Evolutionary conservation across 2,797 vertebrate species (phyloP).

Genomic region (Muscicapa striata): DNA sequence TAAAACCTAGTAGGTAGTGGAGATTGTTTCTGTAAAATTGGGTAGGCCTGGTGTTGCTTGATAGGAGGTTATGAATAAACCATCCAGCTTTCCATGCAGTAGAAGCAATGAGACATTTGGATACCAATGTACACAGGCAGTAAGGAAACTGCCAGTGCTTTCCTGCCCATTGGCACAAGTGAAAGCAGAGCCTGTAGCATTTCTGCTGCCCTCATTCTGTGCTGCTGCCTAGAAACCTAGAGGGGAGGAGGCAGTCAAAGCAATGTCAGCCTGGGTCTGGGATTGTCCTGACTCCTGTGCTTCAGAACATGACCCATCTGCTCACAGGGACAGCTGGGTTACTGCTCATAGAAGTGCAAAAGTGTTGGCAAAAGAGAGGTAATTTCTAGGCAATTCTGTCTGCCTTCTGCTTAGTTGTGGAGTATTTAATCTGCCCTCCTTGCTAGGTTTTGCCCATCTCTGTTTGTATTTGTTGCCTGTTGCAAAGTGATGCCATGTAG

Average conservation of each 20-base stretch:
- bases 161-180: background rate
- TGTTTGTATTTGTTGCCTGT: background rate
- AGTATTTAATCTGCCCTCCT: background rate
- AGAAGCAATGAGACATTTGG: background rate
- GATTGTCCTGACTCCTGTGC: background rate
- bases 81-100: background rate
- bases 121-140: background rate
- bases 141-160: background rate
- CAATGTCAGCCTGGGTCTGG: background rate
- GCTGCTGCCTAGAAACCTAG: conserved; percentile 4
- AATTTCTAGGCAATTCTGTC: background rate
- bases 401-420: background rate
- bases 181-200: background rate
- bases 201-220: background rate
- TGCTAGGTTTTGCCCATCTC: background rate
- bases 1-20: background rate
- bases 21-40: background rate
- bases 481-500: background rate
- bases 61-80: background rate
- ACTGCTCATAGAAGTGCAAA: background rate
- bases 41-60: background rate
- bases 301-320: background rate
- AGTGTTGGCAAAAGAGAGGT: background rate
- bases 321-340: background rate
- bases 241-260: background rate